phyloP scores from a whole-genome alignment of 1,140 invertebrate genomes.

The Diabrotica undecimpunctata region DNA sequence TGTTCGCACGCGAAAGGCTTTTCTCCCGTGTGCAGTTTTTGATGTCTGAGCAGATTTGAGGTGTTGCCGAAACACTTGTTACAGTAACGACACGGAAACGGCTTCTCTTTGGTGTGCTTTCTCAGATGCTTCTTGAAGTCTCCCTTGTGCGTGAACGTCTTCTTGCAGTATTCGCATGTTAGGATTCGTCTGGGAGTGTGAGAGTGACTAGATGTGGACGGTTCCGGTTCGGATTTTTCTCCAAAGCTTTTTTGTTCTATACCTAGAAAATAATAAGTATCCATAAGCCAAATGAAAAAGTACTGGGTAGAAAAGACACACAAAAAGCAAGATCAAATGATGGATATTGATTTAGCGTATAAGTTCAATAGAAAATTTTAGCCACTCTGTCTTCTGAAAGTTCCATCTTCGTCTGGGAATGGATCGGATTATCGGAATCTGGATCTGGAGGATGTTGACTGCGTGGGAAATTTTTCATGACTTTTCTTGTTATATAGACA shows the following conservation, averaged over 20 bases:
- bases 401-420: no score
- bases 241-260: slow-evolving; percentile 13
- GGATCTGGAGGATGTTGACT: no score
- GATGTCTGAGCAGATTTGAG: slow-evolving; percentile 64
- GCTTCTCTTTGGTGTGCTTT: slow-evolving; percentile 69
- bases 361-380: no score
- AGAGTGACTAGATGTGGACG: slow-evolving; percentile 26
- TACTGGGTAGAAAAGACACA: no score
- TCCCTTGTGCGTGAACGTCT: slow-evolving; percentile 42
- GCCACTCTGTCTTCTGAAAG: no score
- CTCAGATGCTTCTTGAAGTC: slow-evolving; percentile 62
- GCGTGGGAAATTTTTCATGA: no score
- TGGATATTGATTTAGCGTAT: no score
- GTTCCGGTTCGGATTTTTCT: slow-evolving; percentile 16
- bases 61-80: slow-evolving; percentile 67
- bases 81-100: slow-evolving; percentile 72
- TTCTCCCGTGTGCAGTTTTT: slow-evolving; percentile 59
- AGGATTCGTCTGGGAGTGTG: slow-evolving; percentile 13
- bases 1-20: slow-evolving; percentile 63
- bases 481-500: no score
- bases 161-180: slow-evolving; percentile 38
- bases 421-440: no score
- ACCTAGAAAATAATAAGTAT: neutral
- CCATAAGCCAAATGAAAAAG: no score
- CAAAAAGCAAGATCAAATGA: no score